Evolutionary conservation across 2,113 vertebrate species (phyloP), one percentile per base, ranked within the genome.

Genomic region (Cottus gobio): DNA sequence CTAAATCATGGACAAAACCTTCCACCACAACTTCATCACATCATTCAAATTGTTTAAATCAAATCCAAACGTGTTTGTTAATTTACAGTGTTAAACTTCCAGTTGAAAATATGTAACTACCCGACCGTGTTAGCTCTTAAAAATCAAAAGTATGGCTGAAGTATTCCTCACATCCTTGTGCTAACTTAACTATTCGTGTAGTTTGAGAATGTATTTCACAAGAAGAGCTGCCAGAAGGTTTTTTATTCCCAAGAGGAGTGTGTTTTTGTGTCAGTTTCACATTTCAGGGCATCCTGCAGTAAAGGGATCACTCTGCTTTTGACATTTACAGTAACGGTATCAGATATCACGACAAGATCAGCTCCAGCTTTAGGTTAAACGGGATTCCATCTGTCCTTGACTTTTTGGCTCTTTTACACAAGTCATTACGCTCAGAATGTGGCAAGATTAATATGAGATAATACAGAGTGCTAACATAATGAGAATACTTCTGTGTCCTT

Each of bases 361-460:
- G 58, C 57, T 58, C 30, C 16, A 63, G 72, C 61, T 86, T 80
- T 56, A 63, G 18, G 74, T 87, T 74, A 65, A 82, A 80, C 26
- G 15, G 54, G 72, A 85, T 78, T 84, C 83, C 68, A 84, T 86
- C 76, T 90, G 89, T 83, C 90, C 90, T 93, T 93, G 91, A 91
- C 82, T 80, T 75, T 57, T 79, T 87, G 77, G 76, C 87, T 85
- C 79, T 87, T 90, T 85, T 83, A 80, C 89, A 85, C 80, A 91
- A 90, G 88, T 91, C 90, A 88, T 93, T 91, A 91, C 83, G 73
- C 85, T 86, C 66, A 84, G 86, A 90, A 85, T 83, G 82, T 31
- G 4, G 37, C 72, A 72, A 92, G 93, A 93, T 93, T 90, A 88
- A 87, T 89, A 92, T 87, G 82, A 89, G 89, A 93, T 89, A 89